Evolutionary conservation across 64 coral and sea anemone genomes (phyloP).

Genomic region (Pocillopora verrucosa): DNA sequence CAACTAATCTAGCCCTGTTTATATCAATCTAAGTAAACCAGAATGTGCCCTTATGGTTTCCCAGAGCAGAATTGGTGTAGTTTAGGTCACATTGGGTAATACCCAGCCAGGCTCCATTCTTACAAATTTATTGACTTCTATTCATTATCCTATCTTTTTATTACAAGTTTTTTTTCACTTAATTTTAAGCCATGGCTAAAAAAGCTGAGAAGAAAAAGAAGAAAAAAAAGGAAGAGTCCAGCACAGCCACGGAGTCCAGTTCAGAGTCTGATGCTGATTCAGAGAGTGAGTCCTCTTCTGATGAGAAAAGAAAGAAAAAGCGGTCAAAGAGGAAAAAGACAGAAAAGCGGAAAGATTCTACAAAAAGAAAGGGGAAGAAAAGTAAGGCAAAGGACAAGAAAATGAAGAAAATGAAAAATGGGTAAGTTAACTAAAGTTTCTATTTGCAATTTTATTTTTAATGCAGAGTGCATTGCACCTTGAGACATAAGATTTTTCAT

Average conservation of each 20-base stretch:
- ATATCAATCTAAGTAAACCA: too few species aligned
- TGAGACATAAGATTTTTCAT: too few species aligned
- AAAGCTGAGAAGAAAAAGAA: slow-evolving; percentile 35
- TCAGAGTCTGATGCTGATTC: slow-evolving; percentile 31
- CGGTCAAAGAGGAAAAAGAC: slow-evolving; percentile 71
- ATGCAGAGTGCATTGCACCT: neutral
- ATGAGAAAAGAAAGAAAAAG: slow-evolving; percentile 55
- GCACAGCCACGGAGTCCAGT: slow-evolving; percentile 36
- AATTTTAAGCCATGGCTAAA: slow-evolving; percentile 1
- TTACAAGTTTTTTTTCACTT: too few species aligned
- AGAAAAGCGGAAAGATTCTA: slow-evolving; percentile 58
- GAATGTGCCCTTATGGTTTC: too few species aligned
- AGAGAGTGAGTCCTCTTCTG: slow-evolving; percentile 59
- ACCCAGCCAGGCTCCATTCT: too few species aligned
- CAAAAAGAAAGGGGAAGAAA: slow-evolving; percentile 54
- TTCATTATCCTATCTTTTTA: neutral
- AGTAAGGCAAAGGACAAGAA: slow-evolving; percentile 65
- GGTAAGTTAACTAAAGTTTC: neutral
- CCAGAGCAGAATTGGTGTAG: too few species aligned
- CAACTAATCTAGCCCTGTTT: too few species aligned
- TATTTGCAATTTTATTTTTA: neutral
- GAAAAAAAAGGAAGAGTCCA: slow-evolving; percentile 18
- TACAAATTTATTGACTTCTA: too few species aligned
- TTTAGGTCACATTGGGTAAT: too few species aligned
- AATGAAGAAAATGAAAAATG: slow-evolving; percentile 38